These are phyloP conservation scores for Epinotia ramella DNA, from an alignment of 2,888 invertebrate species.

Conservation along the genomic window DNA sequence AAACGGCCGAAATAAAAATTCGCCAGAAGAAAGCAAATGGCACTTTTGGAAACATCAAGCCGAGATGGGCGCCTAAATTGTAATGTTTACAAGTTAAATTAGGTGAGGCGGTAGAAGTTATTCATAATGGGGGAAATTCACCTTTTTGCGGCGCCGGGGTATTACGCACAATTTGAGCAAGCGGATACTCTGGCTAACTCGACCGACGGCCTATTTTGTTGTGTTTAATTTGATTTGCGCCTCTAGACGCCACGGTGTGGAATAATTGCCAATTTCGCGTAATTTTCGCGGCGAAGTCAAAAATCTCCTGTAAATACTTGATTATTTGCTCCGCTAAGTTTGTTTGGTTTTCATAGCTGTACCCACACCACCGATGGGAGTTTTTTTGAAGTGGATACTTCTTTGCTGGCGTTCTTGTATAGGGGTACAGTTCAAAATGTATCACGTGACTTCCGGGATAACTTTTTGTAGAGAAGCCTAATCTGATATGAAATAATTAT, in stretches of 20 bases:
- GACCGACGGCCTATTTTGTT: conserved; percentile 53
- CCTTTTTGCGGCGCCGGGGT: conserved; percentile 68
- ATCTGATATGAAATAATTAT: too few species aligned
- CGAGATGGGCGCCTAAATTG: conserved; percentile 77
- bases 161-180: conserved; percentile 73
- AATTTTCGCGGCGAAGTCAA: conserved; percentile 18
- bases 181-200: conserved; percentile 49
- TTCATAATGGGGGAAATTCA: conserved; percentile 72
- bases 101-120: conserved; percentile 75
- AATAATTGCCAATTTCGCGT: conserved; percentile 52
- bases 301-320: conserved; percentile 6
- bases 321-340: background rate
- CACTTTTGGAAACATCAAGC: conserved; percentile 76
- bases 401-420: too few species aligned
- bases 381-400: too few species aligned
- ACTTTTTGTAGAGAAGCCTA: too few species aligned
- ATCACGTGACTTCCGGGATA: too few species aligned
- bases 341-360: background rate
- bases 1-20: conserved; percentile 72
- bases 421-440: too few species aligned
- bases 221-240: conserved; percentile 61
- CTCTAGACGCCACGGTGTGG: conserved; percentile 54
- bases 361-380: too few species aligned
- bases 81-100: conserved; percentile 83
- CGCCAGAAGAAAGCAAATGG: conserved; percentile 71